These are phyloP conservation scores for Chrysoperla carnea DNA, from an alignment of 1,140 invertebrate genomes.

Conservation along the genomic window DNA sequence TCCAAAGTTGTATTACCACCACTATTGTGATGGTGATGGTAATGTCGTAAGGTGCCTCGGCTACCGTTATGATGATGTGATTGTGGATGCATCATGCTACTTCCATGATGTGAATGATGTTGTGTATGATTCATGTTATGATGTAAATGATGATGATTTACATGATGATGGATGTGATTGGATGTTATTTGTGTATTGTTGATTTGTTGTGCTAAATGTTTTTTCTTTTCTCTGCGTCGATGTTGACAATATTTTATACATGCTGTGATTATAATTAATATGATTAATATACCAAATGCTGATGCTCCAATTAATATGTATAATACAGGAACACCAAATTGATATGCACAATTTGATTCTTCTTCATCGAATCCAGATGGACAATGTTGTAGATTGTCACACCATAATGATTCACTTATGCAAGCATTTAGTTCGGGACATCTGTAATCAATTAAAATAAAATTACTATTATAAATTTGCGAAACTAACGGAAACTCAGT, in stretches of 20 bases:
- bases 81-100: conserved; percentile 25
- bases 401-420: conserved; percentile 52
- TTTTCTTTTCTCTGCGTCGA: conserved; percentile 38
- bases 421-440: conserved; percentile 55
- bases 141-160: conserved; percentile 26
- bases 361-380: conserved; percentile 58
- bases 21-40: conserved; percentile 4
- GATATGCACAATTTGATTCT: conserved; percentile 49
- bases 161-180: conserved; percentile 37
- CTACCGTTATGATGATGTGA: conserved; percentile 21
- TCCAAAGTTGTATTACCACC: conserved; percentile 20
- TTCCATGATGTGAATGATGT: conserved; percentile 21
- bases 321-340: conserved; percentile 42
- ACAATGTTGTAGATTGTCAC: conserved; percentile 51
- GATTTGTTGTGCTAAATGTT: conserved; percentile 31
- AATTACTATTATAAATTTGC: no score
- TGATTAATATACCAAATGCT: conserved; percentile 27
- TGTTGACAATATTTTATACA: conserved; percentile 42
- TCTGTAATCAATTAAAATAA: conserved; percentile 22
- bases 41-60: conserved; percentile 18
- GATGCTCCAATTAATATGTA: conserved; percentile 43
- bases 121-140: conserved; percentile 9
- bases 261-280: conserved; percentile 36
- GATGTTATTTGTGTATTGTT: conserved; percentile 25
- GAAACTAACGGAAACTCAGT: no score